Evolutionary conservation across 2,113 vertebrate species (phyloP), one percentile per base, ranked within the genome.

Genomic region (Phrynocephalus versicolor): DNA sequence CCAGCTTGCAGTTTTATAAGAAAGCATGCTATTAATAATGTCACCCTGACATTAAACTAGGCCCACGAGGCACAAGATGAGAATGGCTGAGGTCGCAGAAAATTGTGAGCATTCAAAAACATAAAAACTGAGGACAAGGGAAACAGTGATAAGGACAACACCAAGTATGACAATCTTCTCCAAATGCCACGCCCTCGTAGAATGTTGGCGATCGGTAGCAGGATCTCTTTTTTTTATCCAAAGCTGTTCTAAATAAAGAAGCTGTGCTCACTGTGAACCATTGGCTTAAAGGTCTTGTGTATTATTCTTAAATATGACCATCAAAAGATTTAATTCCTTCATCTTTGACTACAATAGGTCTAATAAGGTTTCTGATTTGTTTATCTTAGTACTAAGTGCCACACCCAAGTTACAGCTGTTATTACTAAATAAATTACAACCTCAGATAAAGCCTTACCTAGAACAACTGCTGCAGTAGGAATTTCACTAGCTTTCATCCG

Each of bases 401-500:
- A 64, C 4, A 74, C 8, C 27, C 4, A 60, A 72, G n/a, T 21
- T 45, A 81, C 7, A 21, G 2, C 27, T 25, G 6, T 25, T 72
- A 51, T 16, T 35, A 62, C 25, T 33, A 72, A 79, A 62, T 45
- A 71, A 58, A 85, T 72, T 60, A 72, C 60, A 85, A 79, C n/a
- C 23, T 18, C 33, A 83, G n/a, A 88, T 82, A 85, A 62, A 88
- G 72, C 75, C 81, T 91, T 95, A 97, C 99, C 98, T 65, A 99
- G 96, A 79, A 98, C 89, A 72, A 99, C 95, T 80, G 98, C 98
- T 55, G 99, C 99, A 60, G 98, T 96, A 86, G 98, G 98, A 85
- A 99, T 99, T 96, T 99, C 99, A 87, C 92, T 97, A 87, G 96
- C 96, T 86, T 97, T 97, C 97, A 98, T 96, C 77, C 81, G 95